Evolutionary conservation across 2,888 invertebrate species (phyloP).

Genomic region (Loripinus fragilis): DNA sequence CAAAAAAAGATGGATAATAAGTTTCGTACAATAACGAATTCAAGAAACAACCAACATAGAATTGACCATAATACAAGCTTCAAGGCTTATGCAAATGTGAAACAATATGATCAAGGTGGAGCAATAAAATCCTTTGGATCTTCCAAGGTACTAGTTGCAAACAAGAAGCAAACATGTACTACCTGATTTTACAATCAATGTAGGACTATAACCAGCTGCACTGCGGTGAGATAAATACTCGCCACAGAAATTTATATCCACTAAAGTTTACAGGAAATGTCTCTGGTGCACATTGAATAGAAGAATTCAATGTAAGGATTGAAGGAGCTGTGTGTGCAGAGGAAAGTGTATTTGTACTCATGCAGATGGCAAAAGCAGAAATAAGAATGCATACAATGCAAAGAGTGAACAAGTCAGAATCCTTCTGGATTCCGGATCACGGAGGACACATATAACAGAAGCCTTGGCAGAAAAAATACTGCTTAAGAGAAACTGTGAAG

Average conservation of each 20-base stretch:
- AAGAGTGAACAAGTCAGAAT: slow-evolving; percentile 13
- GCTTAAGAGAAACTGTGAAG: slow-evolving; percentile 13
- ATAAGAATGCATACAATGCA: not conserved
- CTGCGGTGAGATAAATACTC: slow-evolving; percentile 14
- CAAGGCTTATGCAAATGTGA: no score
- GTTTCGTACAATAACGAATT: no score
- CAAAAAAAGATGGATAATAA: no score
- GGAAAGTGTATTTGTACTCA: slow-evolving; percentile 12
- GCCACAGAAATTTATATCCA: slow-evolving; percentile 5
- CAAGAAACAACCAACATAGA: no score
- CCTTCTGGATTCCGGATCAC: slow-evolving; percentile 31
- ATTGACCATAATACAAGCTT: no score
- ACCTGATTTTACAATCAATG: no score
- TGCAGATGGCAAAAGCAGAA: slow-evolving; percentile 11
- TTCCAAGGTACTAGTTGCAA: no score
- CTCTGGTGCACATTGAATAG: slow-evolving; percentile 13
- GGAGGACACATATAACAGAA: slow-evolving; percentile 32
- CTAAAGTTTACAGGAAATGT: not conserved
- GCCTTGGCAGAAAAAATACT: slow-evolving; percentile 12
- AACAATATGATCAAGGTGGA: no score
- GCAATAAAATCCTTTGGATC: no score
- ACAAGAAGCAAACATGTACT: no score
- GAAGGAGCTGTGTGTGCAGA: not conserved
- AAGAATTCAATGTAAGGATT: not conserved
- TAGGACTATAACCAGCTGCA: no score